Evolutionary conservation across 2,888 invertebrate species (phyloP), one percentile per base, ranked within the genome.

Genomic region (Heliconius cydno): DNA sequence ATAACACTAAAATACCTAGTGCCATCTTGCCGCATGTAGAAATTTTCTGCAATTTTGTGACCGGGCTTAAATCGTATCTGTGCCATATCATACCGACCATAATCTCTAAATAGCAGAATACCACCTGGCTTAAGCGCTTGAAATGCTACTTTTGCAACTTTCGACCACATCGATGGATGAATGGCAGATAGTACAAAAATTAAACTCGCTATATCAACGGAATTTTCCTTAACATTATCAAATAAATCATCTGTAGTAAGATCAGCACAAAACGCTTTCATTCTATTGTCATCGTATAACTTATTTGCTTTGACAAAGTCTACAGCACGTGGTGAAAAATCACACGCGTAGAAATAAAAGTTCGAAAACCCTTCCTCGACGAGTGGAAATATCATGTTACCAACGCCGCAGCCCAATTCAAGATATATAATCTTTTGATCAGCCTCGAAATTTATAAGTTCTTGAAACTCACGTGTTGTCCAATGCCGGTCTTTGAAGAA

Each of bases 401-500:
- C 99, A 13, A 99, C 99, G 5, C 99, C 99, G 90, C 99, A 99
- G 0, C 99, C 99, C 10, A 98, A 96, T 93, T 99, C 99, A 30
- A 98, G 92, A 76, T 98, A 94, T 19, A 92, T 90, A 86, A 97
- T 96, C 77, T 96, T 96, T 79, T 96, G 92, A 4, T 92, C 93
- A 88, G 96, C 84, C 90, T 93, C 89, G 78, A 93, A 95, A 79
- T 94, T 93, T 79, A 97, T 93, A 25, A 99, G 94, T 88, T 98
- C 98, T 85, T 96, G 94, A 94, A 99, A 99, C 95, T 99, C 99
- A 87, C 98, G 96, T 81, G 97, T 98, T 1, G 99, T 99, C 99
- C 99, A 99, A 89, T 98, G 98, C 25, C 99, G 96, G 92, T 99
- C 98, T 91, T 98, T 98, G 88, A 99, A 99, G 91, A 99, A 99